Percentiles rank a stretch among this genome's conserved stretches.
Evolutionary conservation across 1,140 invertebrate genomes (phyloP).

Genomic region (Pissodes strobi): DNA sequence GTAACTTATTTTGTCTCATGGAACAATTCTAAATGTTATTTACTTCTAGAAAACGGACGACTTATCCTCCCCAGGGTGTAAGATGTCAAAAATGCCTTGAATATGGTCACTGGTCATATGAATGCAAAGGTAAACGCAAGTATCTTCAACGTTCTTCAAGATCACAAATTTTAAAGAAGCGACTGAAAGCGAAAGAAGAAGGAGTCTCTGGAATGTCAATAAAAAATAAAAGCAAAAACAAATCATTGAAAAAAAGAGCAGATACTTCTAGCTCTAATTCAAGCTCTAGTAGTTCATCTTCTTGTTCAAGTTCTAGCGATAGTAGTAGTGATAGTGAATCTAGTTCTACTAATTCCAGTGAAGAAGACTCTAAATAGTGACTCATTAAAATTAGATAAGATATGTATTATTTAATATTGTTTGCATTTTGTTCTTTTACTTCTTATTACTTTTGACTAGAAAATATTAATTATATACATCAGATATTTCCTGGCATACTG

Average conservation of each 20-base stretch:
- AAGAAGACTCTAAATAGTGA: not conserved
- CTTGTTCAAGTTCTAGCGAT: conserved; percentile 15
- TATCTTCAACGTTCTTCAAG: conserved; percentile 81
- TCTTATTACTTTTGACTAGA: no score
- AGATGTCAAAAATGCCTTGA: conserved; percentile 91
- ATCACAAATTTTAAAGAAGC: conserved; percentile 79
- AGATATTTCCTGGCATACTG: no score
- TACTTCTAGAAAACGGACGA: not conserved
- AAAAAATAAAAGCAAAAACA: conserved; percentile 9
- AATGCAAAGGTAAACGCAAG: conserved; percentile 90
- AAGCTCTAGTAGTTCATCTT: conserved; percentile 25
- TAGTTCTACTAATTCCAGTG: conserved; percentile 11
- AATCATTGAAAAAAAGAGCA: conserved; percentile 13
- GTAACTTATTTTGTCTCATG: no score
- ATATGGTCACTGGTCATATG: conserved; percentile 90
- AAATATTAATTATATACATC: no score
- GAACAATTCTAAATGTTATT: no score
- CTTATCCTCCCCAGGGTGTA: conserved; percentile 60
- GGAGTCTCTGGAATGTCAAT: conserved; percentile 39
- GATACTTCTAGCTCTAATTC: conserved; percentile 21
- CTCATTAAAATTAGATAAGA: no score
- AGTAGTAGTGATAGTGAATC: conserved; percentile 26
- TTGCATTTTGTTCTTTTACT: no score
- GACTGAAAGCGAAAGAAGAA: conserved; percentile 63
- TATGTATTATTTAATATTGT: no score